Conservation (phyloP, 2,888 invertebrate genomes). For the Campaea margaritaria region DNA sequence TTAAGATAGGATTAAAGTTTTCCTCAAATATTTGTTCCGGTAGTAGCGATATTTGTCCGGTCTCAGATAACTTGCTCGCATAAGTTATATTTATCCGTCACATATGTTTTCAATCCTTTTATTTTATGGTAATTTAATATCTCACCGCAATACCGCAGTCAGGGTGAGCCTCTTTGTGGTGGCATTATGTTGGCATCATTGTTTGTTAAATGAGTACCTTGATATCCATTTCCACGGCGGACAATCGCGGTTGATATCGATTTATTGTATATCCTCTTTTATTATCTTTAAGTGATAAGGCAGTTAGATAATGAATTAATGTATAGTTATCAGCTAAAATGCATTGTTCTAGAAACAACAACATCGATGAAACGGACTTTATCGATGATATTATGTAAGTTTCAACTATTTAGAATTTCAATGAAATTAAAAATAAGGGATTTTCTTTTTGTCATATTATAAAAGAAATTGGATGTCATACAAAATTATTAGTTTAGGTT, state of each 20-base stretch:
- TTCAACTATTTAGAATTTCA: too few relatives aligned
- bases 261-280: conserved; percentile 32
- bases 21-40: too few relatives aligned
- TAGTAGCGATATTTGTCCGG: too few relatives aligned
- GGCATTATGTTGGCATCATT: conserved; percentile 49
- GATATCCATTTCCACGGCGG: conserved; percentile 42
- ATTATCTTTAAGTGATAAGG: conserved; percentile 31
- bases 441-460: too few relatives aligned
- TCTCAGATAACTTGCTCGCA: too few relatives aligned
- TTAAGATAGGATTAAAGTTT: too few relatives aligned
- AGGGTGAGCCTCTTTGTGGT: conserved; percentile 45
- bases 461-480: too few relatives aligned
- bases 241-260: conserved; percentile 30
- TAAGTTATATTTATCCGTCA: too few relatives aligned
- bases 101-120: conserved; percentile 55
- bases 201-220: conserved; percentile 44
- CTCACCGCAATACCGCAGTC: conserved; percentile 57
- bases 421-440: too few relatives aligned
- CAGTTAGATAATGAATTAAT: conserved; percentile 33
- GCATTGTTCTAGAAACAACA: conserved; percentile 23
- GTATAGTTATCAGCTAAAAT: conserved; percentile 12
- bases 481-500: too few relatives aligned
- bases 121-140: conserved; percentile 67
- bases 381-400: conserved; percentile 1
- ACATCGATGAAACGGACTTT: conserved; percentile 10